Conservation (phyloP, 2,888 invertebrate species). For the Stenodema calcarata region DNA sequence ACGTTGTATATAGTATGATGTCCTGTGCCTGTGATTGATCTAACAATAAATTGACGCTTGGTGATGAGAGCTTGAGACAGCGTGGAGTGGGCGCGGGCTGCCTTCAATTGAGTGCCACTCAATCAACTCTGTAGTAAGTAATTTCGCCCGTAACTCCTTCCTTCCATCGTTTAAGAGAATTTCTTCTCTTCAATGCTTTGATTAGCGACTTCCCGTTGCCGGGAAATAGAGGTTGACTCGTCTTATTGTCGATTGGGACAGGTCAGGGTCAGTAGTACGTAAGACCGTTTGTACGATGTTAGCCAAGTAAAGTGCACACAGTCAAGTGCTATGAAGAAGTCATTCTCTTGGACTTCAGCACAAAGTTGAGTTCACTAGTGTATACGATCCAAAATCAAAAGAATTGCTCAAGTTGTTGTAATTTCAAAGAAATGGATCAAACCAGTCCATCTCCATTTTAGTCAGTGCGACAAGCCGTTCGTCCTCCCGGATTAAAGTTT, state of each 20-base stretch:
- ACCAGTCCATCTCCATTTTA: too few species aligned
- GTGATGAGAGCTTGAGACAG: neutral
- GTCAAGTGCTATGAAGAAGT: too few species aligned
- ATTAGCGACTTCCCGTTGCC: slow-evolving; percentile 39
- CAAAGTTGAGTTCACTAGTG: too few species aligned
- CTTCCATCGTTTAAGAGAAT: slow-evolving; percentile 40
- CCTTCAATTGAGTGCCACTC: slow-evolving; percentile 46
- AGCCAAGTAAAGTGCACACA: too few species aligned
- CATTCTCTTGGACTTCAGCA: too few species aligned
- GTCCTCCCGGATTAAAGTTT: too few species aligned
- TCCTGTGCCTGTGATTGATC: neutral
- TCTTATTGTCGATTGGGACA: neutral
- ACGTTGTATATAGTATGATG: neutral
- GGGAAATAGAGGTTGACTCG: neutral
- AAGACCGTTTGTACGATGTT: too few species aligned
- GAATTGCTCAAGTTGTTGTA: too few species aligned
- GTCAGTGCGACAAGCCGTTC: too few species aligned
- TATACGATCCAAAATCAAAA: too few species aligned
- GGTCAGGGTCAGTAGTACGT: neutral
- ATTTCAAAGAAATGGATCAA: too few species aligned
- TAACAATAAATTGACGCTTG: neutral
- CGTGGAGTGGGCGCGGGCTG: slow-evolving; percentile 25
- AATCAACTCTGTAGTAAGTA: slow-evolving; percentile 39
- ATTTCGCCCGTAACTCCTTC: slow-evolving; percentile 30
- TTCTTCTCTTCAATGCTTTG: slow-evolving; percentile 41